Evolutionary conservation across 2,797 vertebrate species (phyloP).

Genomic region (Coendou prehensilis): DNA sequence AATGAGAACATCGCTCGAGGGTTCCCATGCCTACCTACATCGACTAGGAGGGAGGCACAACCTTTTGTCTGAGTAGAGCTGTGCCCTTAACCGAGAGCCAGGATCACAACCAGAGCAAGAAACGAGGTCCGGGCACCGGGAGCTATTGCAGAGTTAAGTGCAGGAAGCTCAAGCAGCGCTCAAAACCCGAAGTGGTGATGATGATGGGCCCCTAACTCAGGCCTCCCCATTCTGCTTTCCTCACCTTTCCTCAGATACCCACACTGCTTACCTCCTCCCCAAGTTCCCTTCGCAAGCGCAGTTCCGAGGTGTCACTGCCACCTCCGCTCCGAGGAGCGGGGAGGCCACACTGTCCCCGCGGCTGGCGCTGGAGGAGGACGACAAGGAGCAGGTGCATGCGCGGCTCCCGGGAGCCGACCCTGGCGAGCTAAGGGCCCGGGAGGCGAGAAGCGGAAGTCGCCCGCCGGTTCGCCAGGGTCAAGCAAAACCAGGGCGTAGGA

Average conservation of each 20-base stretch:
- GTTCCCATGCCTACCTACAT: background rate
- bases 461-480: constrained; percentile 47
- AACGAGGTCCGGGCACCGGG: background rate
- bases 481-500: background rate
- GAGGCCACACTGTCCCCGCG: background rate
- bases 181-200: background rate
- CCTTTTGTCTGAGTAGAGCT: background rate
- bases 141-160: background rate
- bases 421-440: background rate
- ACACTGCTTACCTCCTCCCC: constrained; percentile 56
- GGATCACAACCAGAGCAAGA: background rate
- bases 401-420: constrained; percentile 69
- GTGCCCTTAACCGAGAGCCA: background rate
- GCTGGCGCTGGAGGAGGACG: constrained; percentile 74
- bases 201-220: background rate
- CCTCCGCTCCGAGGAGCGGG: constrained; percentile 80
- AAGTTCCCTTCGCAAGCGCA: constrained; percentile 24
- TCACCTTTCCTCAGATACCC: background rate
- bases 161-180: background rate
- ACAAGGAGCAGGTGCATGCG: constrained; percentile 52
- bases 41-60: background rate
- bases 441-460: background rate
- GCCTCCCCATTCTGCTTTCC: background rate
- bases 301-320: constrained; percentile 62
- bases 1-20: background rate